Evolutionary conservation across 1,140 invertebrate genomes (phyloP), one percentile per base, ranked within the genome.

Genomic region (Nomia melanderi): DNA sequence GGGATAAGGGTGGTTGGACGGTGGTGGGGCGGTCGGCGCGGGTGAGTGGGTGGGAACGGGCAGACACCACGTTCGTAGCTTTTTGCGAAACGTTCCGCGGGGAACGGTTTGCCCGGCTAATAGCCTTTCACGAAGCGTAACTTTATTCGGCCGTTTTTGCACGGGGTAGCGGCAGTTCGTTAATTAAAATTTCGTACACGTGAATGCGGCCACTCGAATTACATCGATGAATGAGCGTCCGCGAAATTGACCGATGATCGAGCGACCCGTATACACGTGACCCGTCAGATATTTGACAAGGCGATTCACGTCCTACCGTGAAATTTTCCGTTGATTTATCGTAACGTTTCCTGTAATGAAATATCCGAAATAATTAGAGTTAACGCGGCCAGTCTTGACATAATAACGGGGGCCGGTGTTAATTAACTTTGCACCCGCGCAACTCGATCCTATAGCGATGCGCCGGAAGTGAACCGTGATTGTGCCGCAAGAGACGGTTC

Each of bases 101-200:
- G 84, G 60, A 77, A 65, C 76, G 69, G 60, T 81, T 67, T 39
- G 71, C 69, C 36, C 75, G 79, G 81, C 82, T 86, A 85, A 86
- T 86, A 82, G 85, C 79, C 65, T 86, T 86, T 86, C 78, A 79
- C 78, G 80, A 77, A 71, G 64, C 78, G 84, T 84, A 85, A 85
- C 83, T 84, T 85, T 85, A 84, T 84, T 84, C 83, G 71, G 47
- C 25, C 78, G 78, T 78, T 84, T 84, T 84, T 82, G 75, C 71
- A 60, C 54, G 47, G 57, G 57, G 71, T 75, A 65, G 72, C 60
- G 79, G 79, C 72, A 78, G 79, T 84, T 78, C 83, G 83, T 85
- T 85, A 85, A 85, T 85, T 85, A 85, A 85, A 85, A 85, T 85
- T 85, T 85, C 70, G 82, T 81, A 79, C 82, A 85, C 78, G 83